Evolutionary conservation across 2,888 invertebrate species (phyloP), one percentile per base, ranked within the genome.

Genomic region (Ochropacha duplaris): DNA sequence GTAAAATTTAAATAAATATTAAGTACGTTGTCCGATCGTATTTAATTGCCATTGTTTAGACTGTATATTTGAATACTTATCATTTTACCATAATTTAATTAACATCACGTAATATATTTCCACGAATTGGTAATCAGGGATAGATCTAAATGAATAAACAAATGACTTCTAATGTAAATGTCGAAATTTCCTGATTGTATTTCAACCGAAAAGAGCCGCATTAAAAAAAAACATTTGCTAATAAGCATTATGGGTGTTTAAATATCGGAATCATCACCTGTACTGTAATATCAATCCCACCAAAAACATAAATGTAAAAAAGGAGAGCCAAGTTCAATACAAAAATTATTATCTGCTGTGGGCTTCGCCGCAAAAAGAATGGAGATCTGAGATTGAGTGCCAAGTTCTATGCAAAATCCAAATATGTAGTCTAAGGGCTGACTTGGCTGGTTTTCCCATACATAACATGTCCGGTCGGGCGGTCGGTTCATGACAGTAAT

Each of bases 1-100:
- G 76, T 81, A 78, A 83, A 79, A 81, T 83, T 82, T 78, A 84
- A 75, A 78, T 79, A 78, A 74, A 78, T 79, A 75, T 71, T 67
- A 76, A 76, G 74, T 67, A 73, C 73, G 74, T 66, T 74, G 71
- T 75, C 66, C 68, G 71, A 79, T 79, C 76, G 72, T 61, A 65
- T 62, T 66, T 78, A 79, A 81, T 81, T 78, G 71, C 69, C 62
- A 71, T 67, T 65, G 63, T 74, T 76, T 75, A 62, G 59, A 58
- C 54, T 36, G 56, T 55, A 66, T 72, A 61, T 60, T 56, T 57
- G 56, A 57, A 56, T 44, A 54, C n/a, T 50, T 50, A 26, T 22
- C 22, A 14, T 44, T 19, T 44, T 44, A 44, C 44, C 44, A 44
- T 44, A 44, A 44, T 44, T 44, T 9, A 44, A 44, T 44, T 44